These are phyloP conservation scores for Gulo gulo DNA, from an alignment of 2,113 vertebrate genomes.

Conservation along the genomic window DNA sequence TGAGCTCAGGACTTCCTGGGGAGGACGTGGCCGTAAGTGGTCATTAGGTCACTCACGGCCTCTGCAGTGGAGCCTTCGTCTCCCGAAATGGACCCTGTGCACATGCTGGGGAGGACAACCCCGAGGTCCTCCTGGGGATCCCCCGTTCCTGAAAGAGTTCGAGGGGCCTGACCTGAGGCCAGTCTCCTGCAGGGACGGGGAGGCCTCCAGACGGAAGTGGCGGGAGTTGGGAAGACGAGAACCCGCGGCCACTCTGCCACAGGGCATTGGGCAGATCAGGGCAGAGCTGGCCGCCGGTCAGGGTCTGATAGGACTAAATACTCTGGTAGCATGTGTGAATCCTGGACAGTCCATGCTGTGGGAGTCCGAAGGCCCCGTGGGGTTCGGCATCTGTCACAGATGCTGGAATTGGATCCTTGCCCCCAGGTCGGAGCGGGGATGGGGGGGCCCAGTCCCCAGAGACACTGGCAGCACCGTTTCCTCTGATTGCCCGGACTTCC, in stretches of 20 bases:
- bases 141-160: background rate
- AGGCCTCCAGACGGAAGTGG: background rate
- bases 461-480: too few relatives aligned
- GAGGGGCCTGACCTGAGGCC: background rate
- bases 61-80: background rate
- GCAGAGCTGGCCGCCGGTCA: accelerated
- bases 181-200: background rate
- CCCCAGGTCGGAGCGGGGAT: too few relatives aligned
- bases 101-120: background rate
- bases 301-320: background rate
- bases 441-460: background rate
- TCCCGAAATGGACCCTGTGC: background rate
- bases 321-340: accelerated
- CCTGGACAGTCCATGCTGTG: accelerated
- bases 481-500: too few relatives aligned
- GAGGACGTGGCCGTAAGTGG: accelerated
- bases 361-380: background rate
- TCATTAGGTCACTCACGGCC: background rate
- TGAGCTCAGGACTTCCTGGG: accelerated
- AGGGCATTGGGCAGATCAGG: accelerated
- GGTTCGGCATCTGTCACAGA: background rate
- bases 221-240: accelerated
- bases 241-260: accelerated
- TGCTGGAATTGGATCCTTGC: accelerated
- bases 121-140: accelerated